Percentiles rank a stretch among this genome's conserved stretches.
These are phyloP conservation scores for Beroe forskalii DNA, from an alignment of 37 sponge, comb jelly and placozoan genomes.

Conservation along the genomic window DNA sequence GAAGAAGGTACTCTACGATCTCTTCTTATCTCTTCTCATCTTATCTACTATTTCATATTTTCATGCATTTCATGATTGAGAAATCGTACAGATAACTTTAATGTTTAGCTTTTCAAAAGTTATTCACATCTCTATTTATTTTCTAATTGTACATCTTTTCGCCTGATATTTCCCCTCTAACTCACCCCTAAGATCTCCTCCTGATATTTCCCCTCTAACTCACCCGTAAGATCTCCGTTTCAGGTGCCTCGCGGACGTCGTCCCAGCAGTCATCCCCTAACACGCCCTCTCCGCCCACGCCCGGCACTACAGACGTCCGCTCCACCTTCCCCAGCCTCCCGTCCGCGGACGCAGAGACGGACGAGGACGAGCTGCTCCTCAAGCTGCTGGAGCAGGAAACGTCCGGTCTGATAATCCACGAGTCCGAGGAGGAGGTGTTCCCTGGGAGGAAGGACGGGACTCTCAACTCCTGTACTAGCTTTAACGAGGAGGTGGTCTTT, in stretches of 20 bases:
- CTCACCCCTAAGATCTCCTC: background rate
- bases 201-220: background rate
- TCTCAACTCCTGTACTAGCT: background rate
- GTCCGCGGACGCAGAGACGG: background rate
- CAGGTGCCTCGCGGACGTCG: constrained; percentile 40
- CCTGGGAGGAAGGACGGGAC: background rate
- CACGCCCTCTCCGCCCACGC: constrained; percentile 15
- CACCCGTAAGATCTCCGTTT: background rate
- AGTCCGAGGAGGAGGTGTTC: background rate
- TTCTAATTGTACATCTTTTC: too few species aligned
- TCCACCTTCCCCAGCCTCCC: background rate
- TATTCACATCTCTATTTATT: too few species aligned
- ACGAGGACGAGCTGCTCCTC: background rate
- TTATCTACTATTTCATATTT: too few species aligned
- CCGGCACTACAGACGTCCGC: background rate
- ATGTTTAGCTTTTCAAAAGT: too few species aligned
- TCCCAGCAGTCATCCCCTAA: constrained; percentile 37
- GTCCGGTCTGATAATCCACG: background rate
- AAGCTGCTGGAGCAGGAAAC: background rate
- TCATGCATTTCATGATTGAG: too few species aligned
- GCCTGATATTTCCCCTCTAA: background rate
- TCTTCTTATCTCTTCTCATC: too few species aligned
- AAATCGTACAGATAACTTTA: too few species aligned
- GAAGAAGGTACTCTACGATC: constrained; percentile 16
- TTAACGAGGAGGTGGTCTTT: constrained; percentile 37